Percentiles rank a stretch among this genome's conserved stretches.
phyloP scores from a whole-genome alignment of 1,140 invertebrate species.

The Drosophila kepulauana region DNA sequence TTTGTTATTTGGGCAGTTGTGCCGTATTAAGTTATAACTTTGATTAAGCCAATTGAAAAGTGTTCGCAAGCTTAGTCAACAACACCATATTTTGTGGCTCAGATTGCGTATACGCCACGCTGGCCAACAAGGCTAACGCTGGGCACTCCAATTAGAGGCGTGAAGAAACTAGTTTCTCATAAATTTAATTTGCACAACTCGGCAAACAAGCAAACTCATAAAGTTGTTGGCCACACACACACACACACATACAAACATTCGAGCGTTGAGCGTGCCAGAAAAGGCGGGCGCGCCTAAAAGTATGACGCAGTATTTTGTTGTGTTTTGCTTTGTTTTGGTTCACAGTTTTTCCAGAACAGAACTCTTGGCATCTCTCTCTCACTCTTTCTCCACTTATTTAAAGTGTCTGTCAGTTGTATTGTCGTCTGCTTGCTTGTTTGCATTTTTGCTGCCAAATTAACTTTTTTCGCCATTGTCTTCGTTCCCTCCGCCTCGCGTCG shows the following conservation, averaged over 20 bases:
- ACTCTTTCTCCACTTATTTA: constrained; percentile 49
- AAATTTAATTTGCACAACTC: constrained; percentile 80
- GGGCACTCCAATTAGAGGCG: constrained; percentile 76
- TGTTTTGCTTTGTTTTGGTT: constrained; percentile 58
- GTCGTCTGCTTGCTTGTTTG: constrained; percentile 72
- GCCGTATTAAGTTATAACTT: not conserved
- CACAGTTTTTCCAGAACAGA: constrained; percentile 23
- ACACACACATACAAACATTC: constrained; percentile 55
- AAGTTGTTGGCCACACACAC: constrained; percentile 57
- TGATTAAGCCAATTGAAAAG: constrained; percentile 34
- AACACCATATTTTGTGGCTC: constrained; percentile 42
- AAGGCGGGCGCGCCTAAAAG: constrained; percentile 60
- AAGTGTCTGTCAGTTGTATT: constrained; percentile 56
- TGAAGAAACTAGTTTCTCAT: constrained; percentile 71
- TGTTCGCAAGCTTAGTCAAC: constrained; percentile 25
- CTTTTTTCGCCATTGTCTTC: constrained; percentile 77
- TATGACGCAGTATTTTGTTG: constrained; percentile 70
- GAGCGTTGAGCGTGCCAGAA: constrained; percentile 48
- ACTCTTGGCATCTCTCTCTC: too few relatives aligned
- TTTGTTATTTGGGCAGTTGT: not conserved
- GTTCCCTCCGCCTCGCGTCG: not conserved
- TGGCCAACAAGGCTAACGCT: not conserved
- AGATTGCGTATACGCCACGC: constrained; percentile 48
- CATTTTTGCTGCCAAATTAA: constrained; percentile 80
- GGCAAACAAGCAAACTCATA: constrained; percentile 78